Evolutionary conservation across 2,888 invertebrate species (phyloP).

Genomic region (Podotricha telesiphe): DNA sequence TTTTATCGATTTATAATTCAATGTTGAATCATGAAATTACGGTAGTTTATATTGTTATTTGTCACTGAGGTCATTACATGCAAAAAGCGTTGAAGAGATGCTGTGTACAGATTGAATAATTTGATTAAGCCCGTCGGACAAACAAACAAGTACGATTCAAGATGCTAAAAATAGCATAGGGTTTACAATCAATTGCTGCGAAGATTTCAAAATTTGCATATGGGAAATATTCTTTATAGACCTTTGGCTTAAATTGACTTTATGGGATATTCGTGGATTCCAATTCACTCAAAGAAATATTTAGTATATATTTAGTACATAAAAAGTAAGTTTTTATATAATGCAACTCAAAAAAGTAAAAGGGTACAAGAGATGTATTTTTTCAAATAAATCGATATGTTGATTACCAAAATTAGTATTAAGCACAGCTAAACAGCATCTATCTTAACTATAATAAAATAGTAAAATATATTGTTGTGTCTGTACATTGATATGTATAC

Average conservation of each 20-base stretch:
- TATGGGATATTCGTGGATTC: not conserved
- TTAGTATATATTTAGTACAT: not conserved
- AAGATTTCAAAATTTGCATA: constrained; percentile 22
- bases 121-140: constrained; percentile 38
- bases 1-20: constrained; percentile 23
- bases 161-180: constrained; percentile 29
- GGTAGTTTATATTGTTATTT: constrained; percentile 29
- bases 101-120: constrained; percentile 40
- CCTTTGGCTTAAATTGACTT: not conserved
- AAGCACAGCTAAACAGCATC: no score
- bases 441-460: no score
- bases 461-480: no score
- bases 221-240: not conserved
- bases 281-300: not conserved
- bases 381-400: no score
- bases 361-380: no score
- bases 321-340: not conserved
- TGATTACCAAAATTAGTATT: no score
- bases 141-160: constrained; percentile 37
- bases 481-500: no score
- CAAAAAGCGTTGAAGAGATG: constrained; percentile 37
- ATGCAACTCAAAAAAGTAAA: no score
- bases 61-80: constrained; percentile 36
- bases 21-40: constrained; percentile 4
- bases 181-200: constrained; percentile 19